Evolutionary conservation across 2,113 vertebrate species (phyloP).

Genomic region (Eclectus roratus): DNA sequence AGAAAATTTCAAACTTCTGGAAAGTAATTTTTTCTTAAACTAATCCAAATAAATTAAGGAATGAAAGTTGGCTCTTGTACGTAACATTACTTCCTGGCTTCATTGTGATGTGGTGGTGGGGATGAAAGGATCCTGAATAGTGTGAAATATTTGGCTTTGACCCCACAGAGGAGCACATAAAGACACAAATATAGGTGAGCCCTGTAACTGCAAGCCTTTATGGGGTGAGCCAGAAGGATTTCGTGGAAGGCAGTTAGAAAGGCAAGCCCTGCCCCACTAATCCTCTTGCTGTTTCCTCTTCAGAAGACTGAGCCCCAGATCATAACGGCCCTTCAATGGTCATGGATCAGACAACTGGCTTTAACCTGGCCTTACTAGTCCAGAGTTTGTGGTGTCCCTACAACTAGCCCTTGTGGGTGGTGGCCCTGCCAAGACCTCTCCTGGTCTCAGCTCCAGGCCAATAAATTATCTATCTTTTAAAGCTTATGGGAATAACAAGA

Average conservation of each 20-base stretch:
- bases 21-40: background rate
- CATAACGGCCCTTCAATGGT: background rate
- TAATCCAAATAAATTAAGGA: slow-evolving; percentile 21
- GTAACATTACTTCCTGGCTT: background rate
- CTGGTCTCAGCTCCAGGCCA: background rate
- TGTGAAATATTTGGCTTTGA: background rate
- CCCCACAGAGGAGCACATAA: background rate
- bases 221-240: background rate
- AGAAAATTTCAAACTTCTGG: background rate
- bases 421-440: background rate
- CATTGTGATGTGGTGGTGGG: rapidly evolving
- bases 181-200: background rate
- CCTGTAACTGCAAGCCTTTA: background rate
- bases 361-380: background rate
- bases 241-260: background rate
- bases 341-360: background rate
- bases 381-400: background rate
- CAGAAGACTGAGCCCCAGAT: background rate
- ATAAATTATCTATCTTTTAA: background rate
- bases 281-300: background rate
- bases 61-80: background rate
- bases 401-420: background rate
- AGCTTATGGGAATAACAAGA: background rate
- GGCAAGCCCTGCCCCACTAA: background rate
- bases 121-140: background rate